Percentiles rank a stretch among this genome's conserved stretches.
Conservation (phyloP, 2,888 invertebrate species). For the Helicoverpa assulta region DNA sequence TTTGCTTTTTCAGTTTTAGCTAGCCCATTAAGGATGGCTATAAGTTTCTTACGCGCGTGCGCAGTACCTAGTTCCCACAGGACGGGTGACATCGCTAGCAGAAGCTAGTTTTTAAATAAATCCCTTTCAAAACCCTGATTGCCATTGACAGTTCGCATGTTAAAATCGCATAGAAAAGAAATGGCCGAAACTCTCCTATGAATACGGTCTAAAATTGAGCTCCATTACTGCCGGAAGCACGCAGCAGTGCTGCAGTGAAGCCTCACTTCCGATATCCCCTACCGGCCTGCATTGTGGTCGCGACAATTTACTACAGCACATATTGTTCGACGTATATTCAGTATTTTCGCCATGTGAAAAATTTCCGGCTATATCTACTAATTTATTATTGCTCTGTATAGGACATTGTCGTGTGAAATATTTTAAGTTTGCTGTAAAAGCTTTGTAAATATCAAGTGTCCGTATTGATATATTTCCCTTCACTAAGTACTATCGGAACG, state of each 20-base stretch:
- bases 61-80: no score
- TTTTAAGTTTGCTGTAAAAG: background rate
- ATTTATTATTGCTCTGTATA: constrained; percentile 1
- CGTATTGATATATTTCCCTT: background rate
- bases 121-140: background rate
- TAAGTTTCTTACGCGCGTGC: no score
- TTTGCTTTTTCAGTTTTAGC: no score
- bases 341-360: constrained; percentile 54
- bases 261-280: constrained; percentile 42
- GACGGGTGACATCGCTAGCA: no score
- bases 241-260: constrained; percentile 7
- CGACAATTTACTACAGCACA: constrained; percentile 44
- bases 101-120: no score
- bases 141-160: background rate
- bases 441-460: background rate
- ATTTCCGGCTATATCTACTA: constrained; percentile 45
- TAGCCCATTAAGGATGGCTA: no score
- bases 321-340: constrained; percentile 56
- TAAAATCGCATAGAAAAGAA: background rate
- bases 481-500: background rate
- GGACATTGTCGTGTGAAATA: background rate
- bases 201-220: background rate
- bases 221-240: background rate
- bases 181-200: background rate
- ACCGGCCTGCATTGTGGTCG: constrained; percentile 36